phyloP scores from a whole-genome alignment of 2,797 vertebrate species.

The Cheirogaleus major region DNA sequence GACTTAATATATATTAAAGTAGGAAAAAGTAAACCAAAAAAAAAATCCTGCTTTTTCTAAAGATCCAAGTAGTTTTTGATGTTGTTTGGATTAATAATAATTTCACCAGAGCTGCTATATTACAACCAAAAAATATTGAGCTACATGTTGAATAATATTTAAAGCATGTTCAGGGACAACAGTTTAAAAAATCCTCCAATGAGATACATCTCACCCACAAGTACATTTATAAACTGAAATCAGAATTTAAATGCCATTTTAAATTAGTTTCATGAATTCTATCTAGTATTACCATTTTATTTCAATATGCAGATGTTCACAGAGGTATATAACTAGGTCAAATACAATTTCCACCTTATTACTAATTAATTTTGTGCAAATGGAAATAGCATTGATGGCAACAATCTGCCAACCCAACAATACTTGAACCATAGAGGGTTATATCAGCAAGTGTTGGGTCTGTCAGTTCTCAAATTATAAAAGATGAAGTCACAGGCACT shows the following conservation, averaged over 20 bases:
- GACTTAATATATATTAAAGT: slow-evolving; percentile 62
- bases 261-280: slow-evolving; percentile 74
- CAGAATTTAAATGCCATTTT: slow-evolving; percentile 68
- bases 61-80: slow-evolving; percentile 68
- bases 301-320: slow-evolving; percentile 76
- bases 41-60: slow-evolving; percentile 43
- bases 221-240: slow-evolving; percentile 22
- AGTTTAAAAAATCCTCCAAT: neutral
- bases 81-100: slow-evolving; percentile 69
- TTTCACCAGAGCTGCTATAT: slow-evolving; percentile 74
- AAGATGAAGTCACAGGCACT: slow-evolving; percentile 56
- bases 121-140: slow-evolving; percentile 44
- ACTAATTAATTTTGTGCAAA: slow-evolving; percentile 84
- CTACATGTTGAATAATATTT: slow-evolving; percentile 76
- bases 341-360: slow-evolving; percentile 81
- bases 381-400: slow-evolving; percentile 78
- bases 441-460: slow-evolving; percentile 43
- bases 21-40: slow-evolving; percentile 58
- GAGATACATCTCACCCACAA: slow-evolving; percentile 49
- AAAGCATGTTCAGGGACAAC: slow-evolving; percentile 37
- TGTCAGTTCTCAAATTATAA: slow-evolving; percentile 49
- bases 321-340: slow-evolving; percentile 83
- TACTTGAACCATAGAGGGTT: slow-evolving; percentile 10
- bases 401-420: slow-evolving; percentile 75
- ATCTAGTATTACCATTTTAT: slow-evolving; percentile 75